A percentile compares a stretch with the other conserved stretches of the same genome.
Evolutionary conservation across 2,888 invertebrate genomes (phyloP).

Genomic region (Tolmerus cingulatus): DNA sequence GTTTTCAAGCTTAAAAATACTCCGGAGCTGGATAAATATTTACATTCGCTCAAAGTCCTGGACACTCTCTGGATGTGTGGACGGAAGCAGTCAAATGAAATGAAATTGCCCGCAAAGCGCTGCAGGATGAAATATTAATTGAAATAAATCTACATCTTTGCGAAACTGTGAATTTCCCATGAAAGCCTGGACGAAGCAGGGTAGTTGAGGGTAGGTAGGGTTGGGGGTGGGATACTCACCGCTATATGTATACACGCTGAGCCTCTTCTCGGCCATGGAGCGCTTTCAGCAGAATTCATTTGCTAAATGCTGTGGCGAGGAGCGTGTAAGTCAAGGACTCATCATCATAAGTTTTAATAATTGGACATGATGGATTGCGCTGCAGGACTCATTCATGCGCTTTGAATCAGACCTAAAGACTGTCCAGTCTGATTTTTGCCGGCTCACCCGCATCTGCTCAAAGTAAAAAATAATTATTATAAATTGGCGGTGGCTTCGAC

Average conservation of each 20-base stretch:
- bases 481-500: neutral
- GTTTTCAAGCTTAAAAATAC: neutral
- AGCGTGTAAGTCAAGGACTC: neutral
- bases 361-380: neutral
- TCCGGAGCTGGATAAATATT: neutral
- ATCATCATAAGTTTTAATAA: conserved; percentile 38
- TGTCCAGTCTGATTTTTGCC: neutral
- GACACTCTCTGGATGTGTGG: conserved; percentile 20
- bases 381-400: neutral
- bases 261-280: neutral
- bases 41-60: conserved; percentile 22
- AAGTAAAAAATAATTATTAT: conserved; percentile 24
- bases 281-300: conserved; percentile 3
- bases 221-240: neutral
- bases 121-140: conserved; percentile 34
- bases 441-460: neutral
- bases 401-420: neutral
- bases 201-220: neutral
- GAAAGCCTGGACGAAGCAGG: neutral
- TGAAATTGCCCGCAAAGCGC: conserved; percentile 24
- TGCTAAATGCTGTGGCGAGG: neutral
- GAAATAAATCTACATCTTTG: conserved; percentile 33
- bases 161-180: neutral
- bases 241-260: neutral
- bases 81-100: conserved; percentile 19